A percentile compares a stretch with the other conserved stretches of the same genome.
Conservation (phyloP, 2,113 vertebrate genomes). For the Catagonus wagneri region DNA sequence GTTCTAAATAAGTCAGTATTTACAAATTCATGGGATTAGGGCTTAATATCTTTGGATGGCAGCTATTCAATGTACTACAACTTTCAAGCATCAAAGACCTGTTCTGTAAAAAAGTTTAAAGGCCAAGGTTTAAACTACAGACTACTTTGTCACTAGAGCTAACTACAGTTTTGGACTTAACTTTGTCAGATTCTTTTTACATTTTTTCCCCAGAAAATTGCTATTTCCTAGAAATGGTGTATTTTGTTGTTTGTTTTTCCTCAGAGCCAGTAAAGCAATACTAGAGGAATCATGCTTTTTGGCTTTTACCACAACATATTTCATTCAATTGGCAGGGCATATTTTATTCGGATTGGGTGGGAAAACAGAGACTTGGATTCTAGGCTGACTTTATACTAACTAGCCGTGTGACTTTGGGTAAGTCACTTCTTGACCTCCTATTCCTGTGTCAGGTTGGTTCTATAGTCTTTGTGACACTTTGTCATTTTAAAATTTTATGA, state of each 20-base stretch:
- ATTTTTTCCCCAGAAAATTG: neutral
- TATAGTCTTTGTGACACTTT: neutral
- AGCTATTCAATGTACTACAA: neutral
- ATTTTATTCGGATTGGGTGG: too few relatives aligned
- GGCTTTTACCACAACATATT: neutral
- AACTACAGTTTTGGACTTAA: neutral
- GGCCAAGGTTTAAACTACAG: neutral
- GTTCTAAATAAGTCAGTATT: neutral
- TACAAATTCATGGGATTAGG: neutral
- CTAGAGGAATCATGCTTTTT: neutral
- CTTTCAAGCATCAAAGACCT: neutral
- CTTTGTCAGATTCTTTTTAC: neutral
- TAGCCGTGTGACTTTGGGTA: neutral
- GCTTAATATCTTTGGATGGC: neutral
- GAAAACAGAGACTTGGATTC: neutral
- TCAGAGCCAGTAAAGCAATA: neutral
- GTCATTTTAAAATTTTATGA: neutral
- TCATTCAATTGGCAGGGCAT: neutral
- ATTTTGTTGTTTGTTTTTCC: neutral
- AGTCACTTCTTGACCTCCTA: conserved; percentile 14
- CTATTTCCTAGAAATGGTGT: neutral
- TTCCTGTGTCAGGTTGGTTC: neutral
- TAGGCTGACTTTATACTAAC: neutral
- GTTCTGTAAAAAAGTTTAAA: neutral
- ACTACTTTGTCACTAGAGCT: neutral